Percentiles rank a stretch among this genome's conserved stretches.
Evolutionary conservation across 2,113 vertebrate genomes (phyloP).

Genomic region (Carollia perspicillata): DNA sequence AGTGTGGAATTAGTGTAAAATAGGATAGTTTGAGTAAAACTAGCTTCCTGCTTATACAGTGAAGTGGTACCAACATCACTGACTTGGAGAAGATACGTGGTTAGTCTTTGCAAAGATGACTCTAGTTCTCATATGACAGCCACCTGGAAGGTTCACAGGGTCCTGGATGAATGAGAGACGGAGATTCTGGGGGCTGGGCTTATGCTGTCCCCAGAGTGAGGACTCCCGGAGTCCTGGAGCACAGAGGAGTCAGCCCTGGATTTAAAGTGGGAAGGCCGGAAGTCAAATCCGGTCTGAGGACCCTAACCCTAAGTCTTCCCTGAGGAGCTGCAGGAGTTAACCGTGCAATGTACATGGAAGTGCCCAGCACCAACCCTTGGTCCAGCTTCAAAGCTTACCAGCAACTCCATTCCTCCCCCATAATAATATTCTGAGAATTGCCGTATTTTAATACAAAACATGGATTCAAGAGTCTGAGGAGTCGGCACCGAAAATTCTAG

Average conservation of each 20-base stretch:
- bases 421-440: not conserved
- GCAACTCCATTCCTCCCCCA: not conserved
- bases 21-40: slow-evolving; percentile 33
- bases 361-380: not conserved
- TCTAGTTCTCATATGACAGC: not conserved
- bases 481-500: not conserved
- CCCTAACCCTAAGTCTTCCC: not conserved
- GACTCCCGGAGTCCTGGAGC: not conserved
- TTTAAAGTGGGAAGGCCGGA: not conserved
- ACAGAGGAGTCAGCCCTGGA: not conserved
- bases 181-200: not conserved
- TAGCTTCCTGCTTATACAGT: not conserved
- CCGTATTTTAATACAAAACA: not conserved
- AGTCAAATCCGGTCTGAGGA: not conserved
- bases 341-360: too few species aligned
- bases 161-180: not conserved
- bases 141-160: not conserved
- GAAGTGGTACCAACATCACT: not conserved
- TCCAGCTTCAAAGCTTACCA: not conserved
- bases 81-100: not conserved
- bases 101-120: not conserved
- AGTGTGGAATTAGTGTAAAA: slow-evolving; percentile 32
- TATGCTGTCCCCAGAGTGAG: not conserved
- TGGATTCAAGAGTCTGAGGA: not conserved
- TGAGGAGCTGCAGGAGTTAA: not conserved